Evolutionary conservation across 1,140 invertebrate species (phyloP).

Genomic region (Andrena cerasifolii): DNA sequence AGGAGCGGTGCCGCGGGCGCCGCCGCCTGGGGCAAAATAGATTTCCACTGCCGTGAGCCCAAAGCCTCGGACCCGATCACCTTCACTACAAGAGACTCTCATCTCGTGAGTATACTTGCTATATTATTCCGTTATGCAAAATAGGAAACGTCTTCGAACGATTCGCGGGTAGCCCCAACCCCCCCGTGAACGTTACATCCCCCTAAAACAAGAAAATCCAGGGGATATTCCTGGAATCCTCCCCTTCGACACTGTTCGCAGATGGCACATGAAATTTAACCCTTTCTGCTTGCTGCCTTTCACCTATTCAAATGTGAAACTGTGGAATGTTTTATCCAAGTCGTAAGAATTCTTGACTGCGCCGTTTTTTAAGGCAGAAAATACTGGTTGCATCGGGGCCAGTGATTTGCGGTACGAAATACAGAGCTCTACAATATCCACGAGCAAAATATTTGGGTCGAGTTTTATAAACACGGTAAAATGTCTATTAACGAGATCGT

Average conservation of each 20-base stretch:
- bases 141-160: neutral
- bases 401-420: too few species aligned
- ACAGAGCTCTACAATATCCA: too few species aligned
- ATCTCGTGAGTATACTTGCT: constrained; percentile 86
- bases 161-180: neutral
- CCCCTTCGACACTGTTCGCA: neutral
- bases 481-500: neutral
- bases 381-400: too few species aligned
- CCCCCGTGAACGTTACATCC: neutral
- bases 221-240: neutral
- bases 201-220: neutral
- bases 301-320: too few species aligned
- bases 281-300: neutral
- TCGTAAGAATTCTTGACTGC: too few species aligned
- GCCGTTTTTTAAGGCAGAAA: too few species aligned
- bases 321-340: too few species aligned
- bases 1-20: constrained; percentile 92
- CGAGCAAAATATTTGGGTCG: neutral
- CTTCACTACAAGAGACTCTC: constrained; percentile 94
- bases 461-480: neutral
- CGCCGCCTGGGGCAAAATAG: constrained; percentile 92
- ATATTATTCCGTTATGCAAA: constrained; percentile 24
- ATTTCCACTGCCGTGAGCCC: constrained; percentile 94
- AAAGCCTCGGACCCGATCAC: constrained; percentile 94
- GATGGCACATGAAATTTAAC: neutral